Conservation (phyloP, 2,888 invertebrate species). For the Phragmatobia fuliginosa region DNA sequence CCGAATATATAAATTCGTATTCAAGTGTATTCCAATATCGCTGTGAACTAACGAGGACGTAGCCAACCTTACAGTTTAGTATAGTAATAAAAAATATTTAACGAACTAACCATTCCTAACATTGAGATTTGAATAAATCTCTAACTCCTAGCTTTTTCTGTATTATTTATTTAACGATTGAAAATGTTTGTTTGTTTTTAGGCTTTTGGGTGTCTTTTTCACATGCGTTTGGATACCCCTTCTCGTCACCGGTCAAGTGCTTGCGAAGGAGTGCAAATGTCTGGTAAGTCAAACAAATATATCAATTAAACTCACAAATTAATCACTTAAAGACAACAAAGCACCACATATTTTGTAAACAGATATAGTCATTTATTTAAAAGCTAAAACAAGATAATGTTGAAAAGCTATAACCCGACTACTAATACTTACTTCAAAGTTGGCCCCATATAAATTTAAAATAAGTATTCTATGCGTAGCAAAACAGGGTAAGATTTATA, state of each 20-base stretch:
- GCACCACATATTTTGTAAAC: neutral
- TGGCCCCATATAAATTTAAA: too few relatives aligned
- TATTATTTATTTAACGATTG: neutral
- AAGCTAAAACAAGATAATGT: too few relatives aligned
- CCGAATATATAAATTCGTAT: neutral
- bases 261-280: conserved; percentile 77
- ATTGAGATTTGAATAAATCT: neutral
- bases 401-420: too few relatives aligned
- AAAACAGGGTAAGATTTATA: too few relatives aligned
- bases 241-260: conserved; percentile 72
- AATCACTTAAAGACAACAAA: too few relatives aligned
- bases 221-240: conserved; percentile 61
- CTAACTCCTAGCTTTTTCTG: neutral
- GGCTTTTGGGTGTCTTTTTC: conserved; percentile 70
- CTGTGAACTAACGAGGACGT: neutral
- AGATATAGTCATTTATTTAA: neutral
- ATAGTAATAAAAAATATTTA: neutral
- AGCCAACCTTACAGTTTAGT: neutral
- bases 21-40: neutral
- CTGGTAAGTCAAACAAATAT: conserved; percentile 62
- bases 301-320: too few relatives aligned
- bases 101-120: neutral
- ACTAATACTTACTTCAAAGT: too few relatives aligned
- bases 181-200: conserved; percentile 43
- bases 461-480: too few relatives aligned